These are phyloP conservation scores for Helicoverpa zea DNA, from an alignment of 1,140 invertebrate species.

Conservation along the genomic window DNA sequence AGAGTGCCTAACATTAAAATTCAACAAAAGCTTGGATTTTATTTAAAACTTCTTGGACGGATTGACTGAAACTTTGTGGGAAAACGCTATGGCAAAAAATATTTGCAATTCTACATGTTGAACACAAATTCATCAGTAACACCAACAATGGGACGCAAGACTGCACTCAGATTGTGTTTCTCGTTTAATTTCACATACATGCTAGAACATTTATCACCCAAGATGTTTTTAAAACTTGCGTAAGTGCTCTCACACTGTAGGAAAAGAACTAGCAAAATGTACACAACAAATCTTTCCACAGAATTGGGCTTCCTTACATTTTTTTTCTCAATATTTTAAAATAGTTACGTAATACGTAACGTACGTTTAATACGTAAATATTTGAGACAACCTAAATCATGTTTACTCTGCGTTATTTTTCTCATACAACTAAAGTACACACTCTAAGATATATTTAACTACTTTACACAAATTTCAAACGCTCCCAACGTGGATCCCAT, in stretches of 20 bases:
- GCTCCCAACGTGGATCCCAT: constrained; percentile 51
- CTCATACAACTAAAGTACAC: constrained; percentile 7
- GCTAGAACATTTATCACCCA: not conserved
- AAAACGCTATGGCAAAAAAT: not conserved
- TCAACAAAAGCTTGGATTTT: constrained; percentile 25
- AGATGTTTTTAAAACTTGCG: not conserved
- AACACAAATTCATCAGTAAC: not conserved
- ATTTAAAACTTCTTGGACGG: constrained; percentile 12
- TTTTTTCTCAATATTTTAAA: not conserved
- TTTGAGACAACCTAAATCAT: no score
- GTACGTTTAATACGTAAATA: no score
- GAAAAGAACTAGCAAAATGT: not conserved
- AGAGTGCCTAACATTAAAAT: constrained; percentile 38
- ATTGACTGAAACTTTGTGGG: constrained; percentile 16
- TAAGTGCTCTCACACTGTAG: not conserved
- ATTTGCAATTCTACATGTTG: not conserved
- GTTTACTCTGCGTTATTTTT: not conserved
- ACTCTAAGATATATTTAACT: constrained; percentile 48
- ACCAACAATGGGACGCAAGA: not conserved
- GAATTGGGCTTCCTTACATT: not conserved
- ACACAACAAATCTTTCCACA: not conserved
- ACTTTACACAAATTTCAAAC: constrained; percentile 55
- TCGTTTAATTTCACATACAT: not conserved
- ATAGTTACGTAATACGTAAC: no score
- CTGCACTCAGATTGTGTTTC: not conserved